phyloP scores from a whole-genome alignment of 2,113 vertebrate species.

The Manacus vitellinus region DNA sequence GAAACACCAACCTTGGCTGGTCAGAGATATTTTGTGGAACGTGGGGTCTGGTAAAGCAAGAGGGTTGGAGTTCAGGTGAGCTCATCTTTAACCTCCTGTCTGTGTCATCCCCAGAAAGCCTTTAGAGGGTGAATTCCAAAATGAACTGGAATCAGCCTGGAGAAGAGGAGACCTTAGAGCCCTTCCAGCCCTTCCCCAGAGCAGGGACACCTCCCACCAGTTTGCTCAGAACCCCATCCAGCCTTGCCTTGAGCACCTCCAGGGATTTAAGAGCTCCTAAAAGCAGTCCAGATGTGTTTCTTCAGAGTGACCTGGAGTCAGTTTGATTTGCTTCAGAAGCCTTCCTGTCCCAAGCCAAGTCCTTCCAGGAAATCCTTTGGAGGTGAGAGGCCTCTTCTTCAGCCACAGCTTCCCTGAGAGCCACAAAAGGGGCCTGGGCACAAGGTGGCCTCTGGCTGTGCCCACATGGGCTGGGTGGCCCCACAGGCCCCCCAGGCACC shows the following conservation, averaged over 20 bases:
- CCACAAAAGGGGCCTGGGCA: neutral
- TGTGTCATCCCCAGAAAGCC: neutral
- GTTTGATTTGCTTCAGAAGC: neutral
- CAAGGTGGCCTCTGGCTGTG: neutral
- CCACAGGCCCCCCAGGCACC: neutral
- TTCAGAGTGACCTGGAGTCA: neutral
- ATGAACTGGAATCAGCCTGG: neutral
- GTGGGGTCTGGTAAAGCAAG: neutral
- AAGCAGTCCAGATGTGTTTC: neutral
- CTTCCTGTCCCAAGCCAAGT: neutral
- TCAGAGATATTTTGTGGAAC: neutral
- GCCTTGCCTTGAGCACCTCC: neutral
- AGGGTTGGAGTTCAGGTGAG: neutral
- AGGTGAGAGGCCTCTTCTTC: neutral
- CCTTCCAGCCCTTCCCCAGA: neutral
- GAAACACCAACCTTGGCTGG: neutral
- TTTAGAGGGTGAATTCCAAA: neutral
- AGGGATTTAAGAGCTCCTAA: neutral
- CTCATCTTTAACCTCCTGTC: neutral
- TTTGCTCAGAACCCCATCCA: neutral
- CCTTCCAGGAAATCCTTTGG: neutral
- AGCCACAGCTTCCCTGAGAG: neutral
- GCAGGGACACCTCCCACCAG: neutral
- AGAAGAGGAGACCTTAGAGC: neutral
- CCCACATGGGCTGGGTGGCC: neutral